Evolutionary conservation across 2,888 invertebrate species (phyloP).

Genomic region (Drosophila infuscata): DNA sequence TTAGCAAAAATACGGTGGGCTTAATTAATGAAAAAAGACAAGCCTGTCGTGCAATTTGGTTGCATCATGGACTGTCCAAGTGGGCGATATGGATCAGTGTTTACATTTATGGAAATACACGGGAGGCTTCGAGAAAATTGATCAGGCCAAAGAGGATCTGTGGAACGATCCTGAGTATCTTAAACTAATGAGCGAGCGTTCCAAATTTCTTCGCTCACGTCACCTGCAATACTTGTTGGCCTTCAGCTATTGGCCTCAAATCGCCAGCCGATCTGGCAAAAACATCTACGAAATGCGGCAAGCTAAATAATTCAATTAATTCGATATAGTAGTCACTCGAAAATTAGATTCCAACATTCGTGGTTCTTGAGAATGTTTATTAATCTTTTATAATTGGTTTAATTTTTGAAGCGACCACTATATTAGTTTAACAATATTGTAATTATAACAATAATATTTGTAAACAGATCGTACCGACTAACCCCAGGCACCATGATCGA

Average conservation of each 20-base stretch:
- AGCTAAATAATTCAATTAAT: background rate
- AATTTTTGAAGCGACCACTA: background rate
- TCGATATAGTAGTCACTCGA: background rate
- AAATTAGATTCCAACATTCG: background rate
- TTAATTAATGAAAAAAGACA: slow-evolving; percentile 90
- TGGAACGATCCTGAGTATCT: slow-evolving; percentile 90
- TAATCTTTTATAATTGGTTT: background rate
- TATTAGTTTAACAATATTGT: background rate
- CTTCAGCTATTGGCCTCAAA: slow-evolving; percentile 98
- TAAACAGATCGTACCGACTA: slow-evolving; percentile 90
- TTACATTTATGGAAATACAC: slow-evolving; percentile 98
- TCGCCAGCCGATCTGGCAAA: slow-evolving; percentile 88
- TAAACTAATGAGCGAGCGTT: slow-evolving; percentile 90
- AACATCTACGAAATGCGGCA: slow-evolving; percentile 97
- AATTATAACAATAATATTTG: background rate
- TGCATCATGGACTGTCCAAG: slow-evolving; percentile 96
- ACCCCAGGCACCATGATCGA: slow-evolving; percentile 99
- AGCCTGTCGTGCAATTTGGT: slow-evolving; percentile 94
- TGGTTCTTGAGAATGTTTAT: background rate
- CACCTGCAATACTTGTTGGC: slow-evolving; percentile 97
- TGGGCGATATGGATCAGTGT: slow-evolving; percentile 98
- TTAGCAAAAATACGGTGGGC: slow-evolving; percentile 91
- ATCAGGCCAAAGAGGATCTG: slow-evolving; percentile 90
- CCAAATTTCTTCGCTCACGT: slow-evolving; percentile 92
- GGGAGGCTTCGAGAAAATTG: slow-evolving; percentile 95